Evolutionary conservation across 1,140 invertebrate species (phyloP), one percentile per base, ranked within the genome.

Genomic region (Oppia nitens): DNA sequence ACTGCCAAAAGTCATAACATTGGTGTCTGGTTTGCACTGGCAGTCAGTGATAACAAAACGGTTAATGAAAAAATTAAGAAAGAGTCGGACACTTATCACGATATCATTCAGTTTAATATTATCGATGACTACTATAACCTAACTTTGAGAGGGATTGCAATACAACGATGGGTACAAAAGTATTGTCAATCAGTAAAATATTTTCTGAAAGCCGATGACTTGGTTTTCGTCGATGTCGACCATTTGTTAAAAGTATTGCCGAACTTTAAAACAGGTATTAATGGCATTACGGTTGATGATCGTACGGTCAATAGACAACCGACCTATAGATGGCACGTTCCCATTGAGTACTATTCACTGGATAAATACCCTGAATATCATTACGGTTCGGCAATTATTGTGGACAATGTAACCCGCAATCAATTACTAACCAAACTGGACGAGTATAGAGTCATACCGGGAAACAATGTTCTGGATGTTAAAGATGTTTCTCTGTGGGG

Each of bases 271-370:
- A n/a, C n/a, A n/a, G n/a, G n/a, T n/a, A n/a, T n/a, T n/a, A n/a
- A 84, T 91, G 61, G 89, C 82, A 66, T 87, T 0, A 70, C 88
- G 51, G 84, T 85, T 0, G 81, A 79, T 60, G 83, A 83, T 66
- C 89, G 85, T 83, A 84, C 83, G 66, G 87, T 87, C 0, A 83
- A 87, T 60, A 75, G 87, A 24, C 85, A 86, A 64, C 81, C 71
- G 55, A 72, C 73, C 26, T 86, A 83, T 47, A 90, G 90, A 67
- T 90, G 90, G 70, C 89, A 82, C 68, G 82, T 90, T 24, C 83
- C 85, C 2, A 72, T 73, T 21, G 71, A 75, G 57, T 83, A 87
- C 68, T 91, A 83, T 70, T 45, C 12, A 12, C 12, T n/a, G 3
- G 55, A 56, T 26, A 55, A 14, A 12, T 56, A 56, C 26, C n/a